Base-by-base conservation (phyloP, 2,797 vertebrate species). In the Microctenopoma steveboyesi region DNA sequence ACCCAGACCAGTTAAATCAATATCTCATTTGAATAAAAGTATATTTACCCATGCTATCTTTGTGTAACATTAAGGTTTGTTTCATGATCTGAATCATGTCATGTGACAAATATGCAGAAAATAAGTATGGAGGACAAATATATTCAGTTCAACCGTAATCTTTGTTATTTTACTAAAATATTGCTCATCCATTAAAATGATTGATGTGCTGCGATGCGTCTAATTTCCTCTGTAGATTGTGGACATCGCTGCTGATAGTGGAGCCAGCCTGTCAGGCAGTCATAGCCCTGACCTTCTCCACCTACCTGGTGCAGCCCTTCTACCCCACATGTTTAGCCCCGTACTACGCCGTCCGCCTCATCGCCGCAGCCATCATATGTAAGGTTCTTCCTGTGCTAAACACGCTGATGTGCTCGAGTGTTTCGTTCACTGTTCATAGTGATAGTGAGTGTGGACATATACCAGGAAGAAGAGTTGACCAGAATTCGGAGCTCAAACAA, bases 191-290 rank as follows among this genome's bases (percentile, higher is more conserved):
- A 1, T 52, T 35, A 7, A 12, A 16, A 56, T 48, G 16, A 71
- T 48, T 1, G 12, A 66, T 27, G 42, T 18, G 22, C 22, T 22
- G 22, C 22, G 22, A 22, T 22, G 22, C 22, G 2, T 22, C 1
- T 63, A 4, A 15, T 50, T 64, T 66, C 5, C 30, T 11, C 49
- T 69, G 13, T 30, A 93, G 93, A n/a, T 71, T 95, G 27, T 95
- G 94, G 94, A 94, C 94, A 0, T 95, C 94, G 0, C 60, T 95
- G 82, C 14, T 95, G 86, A 95, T 95, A 2, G 94, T 95, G 27
- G 94, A 95, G 59, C 94, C 94, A 0, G 94, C 94, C 10, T 92
- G 93, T 86, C 94, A 95, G 87, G 94, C 94, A 1, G 94, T 95
- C 70, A 95, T 95, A n/a, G 93, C 93, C 52, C 78, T 95, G 60